These are phyloP conservation scores for Antrozous pallidus DNA, from an alignment of 2,797 vertebrate species.

Conservation along the genomic window DNA sequence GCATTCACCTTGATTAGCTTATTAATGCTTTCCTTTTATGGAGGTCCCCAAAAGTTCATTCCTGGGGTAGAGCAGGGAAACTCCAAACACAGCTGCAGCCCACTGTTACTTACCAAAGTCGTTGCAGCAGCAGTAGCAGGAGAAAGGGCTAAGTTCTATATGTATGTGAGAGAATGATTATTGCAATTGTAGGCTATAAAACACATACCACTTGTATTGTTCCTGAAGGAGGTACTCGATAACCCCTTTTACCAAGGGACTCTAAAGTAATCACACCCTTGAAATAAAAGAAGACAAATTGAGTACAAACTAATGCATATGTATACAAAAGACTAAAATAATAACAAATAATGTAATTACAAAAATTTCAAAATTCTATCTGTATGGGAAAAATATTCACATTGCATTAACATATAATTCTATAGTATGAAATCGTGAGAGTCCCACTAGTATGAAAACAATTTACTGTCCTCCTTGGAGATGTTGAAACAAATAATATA, in stretches of 20 bases:
- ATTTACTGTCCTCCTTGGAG: neutral
- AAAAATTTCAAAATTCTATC: constrained; percentile 43
- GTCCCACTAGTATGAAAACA: neutral
- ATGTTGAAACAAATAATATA: neutral
- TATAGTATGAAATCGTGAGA: neutral
- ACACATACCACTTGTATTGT: constrained; percentile 99
- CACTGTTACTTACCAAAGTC: constrained; percentile 72
- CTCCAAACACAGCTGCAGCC: constrained; percentile 74
- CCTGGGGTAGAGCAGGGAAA: constrained; percentile 68
- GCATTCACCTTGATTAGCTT: constrained; percentile 66
- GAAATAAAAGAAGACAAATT: constrained; percentile 69
- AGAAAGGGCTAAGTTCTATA: constrained; percentile 77
- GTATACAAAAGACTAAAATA: constrained; percentile 31
- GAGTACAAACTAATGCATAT: constrained; percentile 60
- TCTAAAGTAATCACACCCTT: constrained; percentile 99
- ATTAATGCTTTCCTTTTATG: constrained; percentile 70
- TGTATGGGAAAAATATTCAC: constrained; percentile 16
- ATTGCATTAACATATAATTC: constrained; percentile 29
- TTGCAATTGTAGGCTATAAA: constrained; percentile 75
- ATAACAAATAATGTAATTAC: constrained; percentile 3
- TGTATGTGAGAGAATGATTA: constrained; percentile 76
- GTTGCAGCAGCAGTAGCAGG: constrained; percentile 75
- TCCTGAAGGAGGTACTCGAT: constrained; percentile 99
- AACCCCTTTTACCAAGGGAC: constrained; percentile 98
- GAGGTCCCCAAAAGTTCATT: constrained; percentile 71